Conservation (phyloP, 2,797 vertebrate species). For the Alca torda region DNA sequence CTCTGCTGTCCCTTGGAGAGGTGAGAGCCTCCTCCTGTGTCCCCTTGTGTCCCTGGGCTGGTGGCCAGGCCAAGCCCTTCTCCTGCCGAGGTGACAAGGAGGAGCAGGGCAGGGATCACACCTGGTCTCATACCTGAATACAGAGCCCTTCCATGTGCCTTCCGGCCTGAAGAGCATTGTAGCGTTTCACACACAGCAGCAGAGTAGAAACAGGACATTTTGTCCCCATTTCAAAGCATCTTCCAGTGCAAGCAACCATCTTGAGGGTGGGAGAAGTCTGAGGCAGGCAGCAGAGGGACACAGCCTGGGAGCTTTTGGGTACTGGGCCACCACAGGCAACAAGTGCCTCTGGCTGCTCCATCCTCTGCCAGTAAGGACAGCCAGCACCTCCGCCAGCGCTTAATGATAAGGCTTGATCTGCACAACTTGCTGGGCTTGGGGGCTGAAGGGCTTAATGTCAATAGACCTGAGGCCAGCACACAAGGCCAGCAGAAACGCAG, state of each 20-base stretch:
- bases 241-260: neutral
- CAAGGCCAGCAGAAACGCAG: neutral
- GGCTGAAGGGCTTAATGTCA: neutral
- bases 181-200: neutral
- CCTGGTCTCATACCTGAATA: neutral
- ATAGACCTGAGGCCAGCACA: neutral
- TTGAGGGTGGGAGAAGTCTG: neutral
- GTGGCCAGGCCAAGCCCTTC: neutral
- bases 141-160: neutral
- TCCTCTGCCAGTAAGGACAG: neutral
- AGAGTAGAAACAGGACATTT: neutral
- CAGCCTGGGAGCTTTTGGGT: neutral
- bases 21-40: neutral
- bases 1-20: neutral
- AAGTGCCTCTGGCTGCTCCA: neutral
- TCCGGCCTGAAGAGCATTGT: neutral
- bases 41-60: neutral
- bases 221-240: neutral
- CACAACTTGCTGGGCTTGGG: neutral
- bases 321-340: neutral
- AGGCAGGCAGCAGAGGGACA: neutral
- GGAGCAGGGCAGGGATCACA: neutral
- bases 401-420: neutral
- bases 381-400: neutral
- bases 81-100: neutral